Percentiles rank a stretch among this genome's conserved stretches.
phyloP scores from a whole-genome alignment of 2,888 invertebrate species.

The Bembecia ichneumoniformis region DNA sequence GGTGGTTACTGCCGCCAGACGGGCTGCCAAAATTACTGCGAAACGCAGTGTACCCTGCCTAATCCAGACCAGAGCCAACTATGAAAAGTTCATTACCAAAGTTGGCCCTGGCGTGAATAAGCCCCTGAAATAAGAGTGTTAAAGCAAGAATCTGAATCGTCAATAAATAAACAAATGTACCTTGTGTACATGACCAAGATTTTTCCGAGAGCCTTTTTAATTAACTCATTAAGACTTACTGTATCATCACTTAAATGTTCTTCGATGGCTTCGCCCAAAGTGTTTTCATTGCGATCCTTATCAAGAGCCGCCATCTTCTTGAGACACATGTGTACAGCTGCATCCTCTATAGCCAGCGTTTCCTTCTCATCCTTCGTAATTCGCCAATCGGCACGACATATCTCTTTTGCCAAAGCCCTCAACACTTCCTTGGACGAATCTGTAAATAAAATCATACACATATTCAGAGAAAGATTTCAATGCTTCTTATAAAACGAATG shows the following conservation, averaged over 20 bases:
- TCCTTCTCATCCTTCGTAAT: slow-evolving; percentile 59
- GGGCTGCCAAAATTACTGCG: no score
- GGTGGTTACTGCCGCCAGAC: no score
- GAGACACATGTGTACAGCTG: slow-evolving; percentile 81
- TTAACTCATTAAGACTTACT: slow-evolving; percentile 38
- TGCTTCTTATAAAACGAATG: slow-evolving; percentile 5
- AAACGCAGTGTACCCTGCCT: no score
- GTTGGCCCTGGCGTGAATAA: no score
- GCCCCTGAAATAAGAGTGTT: no score
- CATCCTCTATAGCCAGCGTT: slow-evolving; percentile 76
- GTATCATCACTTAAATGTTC: slow-evolving; percentile 65
- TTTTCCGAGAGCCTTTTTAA: no score
- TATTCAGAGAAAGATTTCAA: neutral
- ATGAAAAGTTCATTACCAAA: no score
- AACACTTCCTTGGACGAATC: slow-evolving; percentile 49
- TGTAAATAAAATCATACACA: slow-evolving; percentile 14
- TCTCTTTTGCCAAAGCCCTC: slow-evolving; percentile 39
- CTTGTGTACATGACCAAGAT: no score
- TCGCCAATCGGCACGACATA: slow-evolving; percentile 67
- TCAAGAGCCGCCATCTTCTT: slow-evolving; percentile 82
- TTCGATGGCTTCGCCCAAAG: slow-evolving; percentile 74
- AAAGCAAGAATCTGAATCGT: no score
- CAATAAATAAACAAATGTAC: no score
- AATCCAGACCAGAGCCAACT: no score
- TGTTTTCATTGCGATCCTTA: slow-evolving; percentile 45